These are phyloP conservation scores for Odocoileus virginianus DNA, from an alignment of 2,113 vertebrate genomes.

Conservation along the genomic window DNA sequence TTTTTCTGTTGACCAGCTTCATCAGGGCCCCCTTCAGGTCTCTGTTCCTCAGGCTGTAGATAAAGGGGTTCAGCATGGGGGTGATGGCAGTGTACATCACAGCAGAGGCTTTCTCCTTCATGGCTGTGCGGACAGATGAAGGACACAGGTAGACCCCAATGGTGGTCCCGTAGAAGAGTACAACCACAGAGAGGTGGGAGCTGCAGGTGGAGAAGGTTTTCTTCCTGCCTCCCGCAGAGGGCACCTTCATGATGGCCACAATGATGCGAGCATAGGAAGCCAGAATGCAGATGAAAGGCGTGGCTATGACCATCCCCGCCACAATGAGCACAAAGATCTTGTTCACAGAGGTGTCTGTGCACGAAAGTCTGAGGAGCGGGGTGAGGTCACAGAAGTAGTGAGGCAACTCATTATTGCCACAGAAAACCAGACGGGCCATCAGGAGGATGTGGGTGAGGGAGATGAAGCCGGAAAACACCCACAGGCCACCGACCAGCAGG, in stretches of 20 bases:
- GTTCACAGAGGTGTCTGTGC: slow-evolving; percentile 17
- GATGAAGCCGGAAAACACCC: too few species aligned
- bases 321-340: slow-evolving; percentile 53
- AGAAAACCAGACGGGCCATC: too few species aligned
- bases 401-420: too few species aligned
- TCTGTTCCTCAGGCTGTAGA: slow-evolving; percentile 72
- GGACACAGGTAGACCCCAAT: slow-evolving; percentile 62
- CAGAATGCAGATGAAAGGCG: slow-evolving; percentile 62
- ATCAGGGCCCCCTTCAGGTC: slow-evolving; percentile 43
- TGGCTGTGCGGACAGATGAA: not conserved
- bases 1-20: not conserved
- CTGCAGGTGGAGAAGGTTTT: slow-evolving; percentile 73
- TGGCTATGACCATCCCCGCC: slow-evolving; percentile 54
- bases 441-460: too few species aligned
- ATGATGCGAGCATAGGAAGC: slow-evolving; percentile 53
- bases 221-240: slow-evolving; percentile 28
- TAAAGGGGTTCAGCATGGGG: slow-evolving; percentile 71
- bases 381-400: slow-evolving; percentile 62
- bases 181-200: slow-evolving; percentile 68
- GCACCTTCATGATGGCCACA: slow-evolving; percentile 31
- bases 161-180: slow-evolving; percentile 63
- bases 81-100: slow-evolving; percentile 66
- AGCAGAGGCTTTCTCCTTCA: slow-evolving; percentile 65
- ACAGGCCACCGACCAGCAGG: too few species aligned
- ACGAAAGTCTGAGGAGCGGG: slow-evolving; percentile 53